Evolutionary conservation across 2,888 invertebrate genomes (phyloP), one percentile per base, ranked within the genome.

Genomic region (Lepas anatifera): DNA sequence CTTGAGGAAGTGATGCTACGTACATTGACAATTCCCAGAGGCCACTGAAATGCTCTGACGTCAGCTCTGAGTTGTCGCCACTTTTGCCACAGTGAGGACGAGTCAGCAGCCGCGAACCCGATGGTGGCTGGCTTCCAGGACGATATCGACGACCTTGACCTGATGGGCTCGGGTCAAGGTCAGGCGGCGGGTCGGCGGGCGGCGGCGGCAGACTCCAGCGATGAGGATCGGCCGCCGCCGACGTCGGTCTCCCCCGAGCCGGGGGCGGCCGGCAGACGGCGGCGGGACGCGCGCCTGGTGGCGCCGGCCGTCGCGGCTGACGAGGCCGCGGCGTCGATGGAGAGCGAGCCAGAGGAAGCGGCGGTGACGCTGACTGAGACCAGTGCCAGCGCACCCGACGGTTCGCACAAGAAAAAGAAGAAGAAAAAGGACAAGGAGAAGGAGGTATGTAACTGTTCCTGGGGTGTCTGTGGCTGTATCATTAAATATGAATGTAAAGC

Each of bases 101-200:
- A 76, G 48, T 72, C 69, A 41, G 71, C 25, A 3, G 66, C 52
- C 37, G 74, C 70, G 25, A 77, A 77, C 74, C 78, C 77, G 48
- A 75, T 78, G 75, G 77, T 82, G 25, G 79, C 81, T 41, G 80
- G 79, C 6, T 81, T 81, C 74, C 81, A 81, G 73, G 82, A 82
- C 74, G 81, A 82, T 71, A 72, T 82, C 4, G 82, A 82, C 73
- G 72, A 71, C 37, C 70, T 70, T 39, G 72, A 72, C 67, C 70
- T 73, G 37, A 41, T 69, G 27, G 67, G 70, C 39, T 67, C 70
- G 64, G 52, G 66, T 48, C 68, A 68, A 25, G 67, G 63, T 25
- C 52, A 37, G 37, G 39, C 67, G 22, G 41, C 63, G 16, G 68
- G 63, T 29, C 63, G 35, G 52, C 50, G 35, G n/a, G 35, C 16